phyloP scores from a whole-genome alignment of 2,113 vertebrate genomes.

The Cebidichthys violaceus region DNA sequence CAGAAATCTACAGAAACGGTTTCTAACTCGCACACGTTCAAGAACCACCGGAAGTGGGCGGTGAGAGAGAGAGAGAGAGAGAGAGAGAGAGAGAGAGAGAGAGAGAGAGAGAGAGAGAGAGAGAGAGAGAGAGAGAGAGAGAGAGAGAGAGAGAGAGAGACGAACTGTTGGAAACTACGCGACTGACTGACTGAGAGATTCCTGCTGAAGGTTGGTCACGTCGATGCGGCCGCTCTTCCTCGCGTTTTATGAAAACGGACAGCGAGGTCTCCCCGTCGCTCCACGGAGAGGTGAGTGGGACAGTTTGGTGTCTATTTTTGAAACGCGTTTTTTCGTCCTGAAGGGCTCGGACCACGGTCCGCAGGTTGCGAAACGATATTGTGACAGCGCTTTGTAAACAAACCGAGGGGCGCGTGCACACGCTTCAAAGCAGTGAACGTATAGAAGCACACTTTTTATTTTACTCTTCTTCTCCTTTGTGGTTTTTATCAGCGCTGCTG shows the following conservation, averaged over 20 bases:
- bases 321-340: background rate
- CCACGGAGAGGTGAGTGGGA: slow-evolving; percentile 69
- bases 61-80: slow-evolving; percentile 24
- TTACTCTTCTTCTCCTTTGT: background rate
- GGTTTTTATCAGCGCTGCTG: background rate
- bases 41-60: slow-evolving; percentile 81
- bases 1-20: slow-evolving; percentile 32
- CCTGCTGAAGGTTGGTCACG: slow-evolving; percentile 56
- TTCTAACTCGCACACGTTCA: slow-evolving; percentile 28
- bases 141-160: slow-evolving; percentile 45
- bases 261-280: slow-evolving; percentile 41
- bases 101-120: slow-evolving; percentile 13
- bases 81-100: slow-evolving; percentile 38
- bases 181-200: slow-evolving; percentile 45
- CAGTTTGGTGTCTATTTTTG: background rate
- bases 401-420: slow-evolving; percentile 52
- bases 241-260: slow-evolving; percentile 74
- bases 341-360: slow-evolving; percentile 15
- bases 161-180: slow-evolving; percentile 72
- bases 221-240: slow-evolving; percentile 60
- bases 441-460: no score
- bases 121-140: background rate
- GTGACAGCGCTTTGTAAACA: slow-evolving; percentile 80
- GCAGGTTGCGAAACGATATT: slow-evolving; percentile 65
- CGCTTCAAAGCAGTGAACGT: background rate